These are phyloP conservation scores for Elephantulus edwardii DNA, from an alignment of 2,113 vertebrate genomes.

Conservation along the genomic window DNA sequence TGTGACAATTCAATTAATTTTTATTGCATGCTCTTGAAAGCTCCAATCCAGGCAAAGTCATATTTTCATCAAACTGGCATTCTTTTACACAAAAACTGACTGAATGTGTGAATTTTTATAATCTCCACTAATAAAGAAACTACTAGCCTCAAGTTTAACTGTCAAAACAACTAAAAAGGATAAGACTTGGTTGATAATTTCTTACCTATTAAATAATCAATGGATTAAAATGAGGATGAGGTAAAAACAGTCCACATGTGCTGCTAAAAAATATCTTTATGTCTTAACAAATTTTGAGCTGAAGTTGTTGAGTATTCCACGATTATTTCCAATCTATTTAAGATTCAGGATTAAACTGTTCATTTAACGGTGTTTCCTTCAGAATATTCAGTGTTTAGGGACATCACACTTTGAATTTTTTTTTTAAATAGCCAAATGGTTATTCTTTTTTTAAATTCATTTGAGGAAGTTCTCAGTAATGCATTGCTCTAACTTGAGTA, in stretches of 20 bases:
- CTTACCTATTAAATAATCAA: conserved; percentile 81
- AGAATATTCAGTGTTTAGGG: conserved; percentile 64
- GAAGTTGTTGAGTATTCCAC: conserved; percentile 75
- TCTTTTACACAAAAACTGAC: conserved; percentile 42
- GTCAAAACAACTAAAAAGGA: conserved; percentile 66
- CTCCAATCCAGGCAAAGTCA: conserved; percentile 61
- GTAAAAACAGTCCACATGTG: conserved; percentile 79
- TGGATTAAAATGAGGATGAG: conserved; percentile 79
- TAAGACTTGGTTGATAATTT: conserved; percentile 76
- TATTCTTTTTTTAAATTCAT: conserved; percentile 67
- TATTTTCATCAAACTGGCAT: conserved; percentile 68
- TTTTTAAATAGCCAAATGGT: conserved; percentile 69
- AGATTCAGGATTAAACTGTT: conserved; percentile 79
- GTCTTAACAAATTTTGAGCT: conserved; percentile 79
- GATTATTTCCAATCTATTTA: conserved; percentile 76
- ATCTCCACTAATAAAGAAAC: conserved; percentile 60
- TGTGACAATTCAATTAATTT: conserved; percentile 35
- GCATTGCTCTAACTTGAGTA: conserved; percentile 23
- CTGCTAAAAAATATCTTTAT: conserved; percentile 76
- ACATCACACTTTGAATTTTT: conserved; percentile 65
- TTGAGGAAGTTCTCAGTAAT: conserved; percentile 54
- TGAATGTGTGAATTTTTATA: conserved; percentile 2
- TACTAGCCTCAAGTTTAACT: conserved; percentile 65
- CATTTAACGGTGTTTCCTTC: conserved; percentile 76
- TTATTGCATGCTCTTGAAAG: conserved; percentile 58